Percentiles rank a stretch among this genome's conserved stretches.
Conservation (phyloP, 2,888 invertebrate species). For the Lymantria dispar region DNA sequence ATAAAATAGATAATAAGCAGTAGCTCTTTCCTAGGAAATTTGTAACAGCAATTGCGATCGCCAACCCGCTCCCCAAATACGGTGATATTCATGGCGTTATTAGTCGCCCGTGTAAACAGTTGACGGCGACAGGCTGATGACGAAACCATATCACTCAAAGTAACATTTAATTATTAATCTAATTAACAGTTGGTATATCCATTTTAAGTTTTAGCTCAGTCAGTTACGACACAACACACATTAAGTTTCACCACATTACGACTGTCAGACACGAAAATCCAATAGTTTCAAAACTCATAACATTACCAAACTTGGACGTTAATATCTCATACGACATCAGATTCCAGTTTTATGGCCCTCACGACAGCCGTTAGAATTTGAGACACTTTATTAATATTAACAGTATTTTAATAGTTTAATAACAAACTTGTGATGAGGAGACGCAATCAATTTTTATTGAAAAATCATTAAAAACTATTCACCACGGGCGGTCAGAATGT, state of each 20-base stretch:
- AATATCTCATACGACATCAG: conserved; percentile 18
- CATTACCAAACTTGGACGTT: conserved; percentile 16
- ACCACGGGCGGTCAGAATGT: conserved; percentile 56
- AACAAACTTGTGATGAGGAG: conserved; percentile 49
- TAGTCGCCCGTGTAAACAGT: too few relatives aligned
- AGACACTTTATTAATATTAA: conserved; percentile 57
- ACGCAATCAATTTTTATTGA: conserved; percentile 68
- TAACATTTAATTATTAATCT: not conserved
- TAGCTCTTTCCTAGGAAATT: too few relatives aligned
- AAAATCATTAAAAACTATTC: conserved; percentile 46
- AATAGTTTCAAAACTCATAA: conserved; percentile 19
- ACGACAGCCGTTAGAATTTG: conserved; percentile 38
- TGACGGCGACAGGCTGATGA: too few relatives aligned
- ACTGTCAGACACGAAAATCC: conserved; percentile 19
- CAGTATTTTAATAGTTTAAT: conserved; percentile 60
- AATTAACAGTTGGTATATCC: not conserved
- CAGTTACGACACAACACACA: conserved; percentile 13
- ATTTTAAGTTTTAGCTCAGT: conserved; percentile 7
- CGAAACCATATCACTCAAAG: too few relatives aligned
- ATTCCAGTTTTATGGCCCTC: conserved; percentile 44
- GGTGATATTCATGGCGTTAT: too few relatives aligned
- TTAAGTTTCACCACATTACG: conserved; percentile 26
- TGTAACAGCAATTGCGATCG: too few relatives aligned
- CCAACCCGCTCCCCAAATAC: too few relatives aligned
- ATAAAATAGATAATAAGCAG: too few relatives aligned